These are phyloP conservation scores for Pseudochirops cupreus DNA, from an alignment of 2,797 vertebrate species.

Conservation along the genomic window DNA sequence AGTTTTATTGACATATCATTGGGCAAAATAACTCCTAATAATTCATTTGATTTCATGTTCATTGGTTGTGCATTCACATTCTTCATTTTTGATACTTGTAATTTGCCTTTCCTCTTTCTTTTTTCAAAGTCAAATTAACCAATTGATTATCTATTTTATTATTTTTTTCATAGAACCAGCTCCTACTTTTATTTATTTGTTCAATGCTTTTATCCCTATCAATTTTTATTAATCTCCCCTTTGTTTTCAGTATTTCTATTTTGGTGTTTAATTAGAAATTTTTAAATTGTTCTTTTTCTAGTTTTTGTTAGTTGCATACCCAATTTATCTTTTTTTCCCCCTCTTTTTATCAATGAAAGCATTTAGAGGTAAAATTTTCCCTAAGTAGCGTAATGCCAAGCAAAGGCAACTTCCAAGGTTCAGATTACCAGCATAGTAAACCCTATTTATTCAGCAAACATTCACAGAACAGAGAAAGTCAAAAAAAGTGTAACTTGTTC, in stretches of 20 bases:
- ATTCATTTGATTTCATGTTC: not conserved
- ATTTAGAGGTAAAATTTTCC: not conserved
- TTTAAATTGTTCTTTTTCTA: not conserved
- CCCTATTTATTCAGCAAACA: no score
- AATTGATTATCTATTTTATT: not conserved
- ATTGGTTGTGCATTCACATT: not conserved
- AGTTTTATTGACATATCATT: not conserved
- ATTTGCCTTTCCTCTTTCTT: not conserved
- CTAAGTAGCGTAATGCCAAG: not conserved
- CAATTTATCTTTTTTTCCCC: not conserved
- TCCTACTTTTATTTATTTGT: not conserved
- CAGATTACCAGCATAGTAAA: no score
- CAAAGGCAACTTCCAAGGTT: no score
- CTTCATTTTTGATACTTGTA: not conserved
- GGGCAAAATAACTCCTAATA: not conserved
- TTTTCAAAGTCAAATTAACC: not conserved
- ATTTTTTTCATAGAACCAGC: not conserved
- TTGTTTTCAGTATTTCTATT: not conserved
- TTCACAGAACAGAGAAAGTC: no score
- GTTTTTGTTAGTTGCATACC: not conserved
- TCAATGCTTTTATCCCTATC: not conserved
- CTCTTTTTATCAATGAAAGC: not conserved
- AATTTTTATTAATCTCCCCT: not conserved
- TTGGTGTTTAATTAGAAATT: not conserved
- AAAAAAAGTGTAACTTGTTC: no score